Conservation (phyloP, 2,888 invertebrate genomes). For the Eudemis profundana region DNA sequence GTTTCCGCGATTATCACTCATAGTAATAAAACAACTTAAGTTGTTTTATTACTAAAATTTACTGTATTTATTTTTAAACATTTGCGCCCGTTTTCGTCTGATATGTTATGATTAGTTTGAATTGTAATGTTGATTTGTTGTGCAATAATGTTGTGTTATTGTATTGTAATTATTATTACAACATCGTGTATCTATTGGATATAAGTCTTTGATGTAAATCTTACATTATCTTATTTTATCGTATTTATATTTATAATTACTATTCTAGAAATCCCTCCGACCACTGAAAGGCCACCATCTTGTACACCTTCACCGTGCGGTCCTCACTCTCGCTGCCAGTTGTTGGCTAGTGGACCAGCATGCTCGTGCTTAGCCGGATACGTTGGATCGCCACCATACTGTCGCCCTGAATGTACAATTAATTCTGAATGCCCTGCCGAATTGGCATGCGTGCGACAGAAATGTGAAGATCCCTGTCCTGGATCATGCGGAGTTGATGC, state of each 20-base stretch:
- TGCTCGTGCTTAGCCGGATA: conserved; percentile 93
- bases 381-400: conserved; percentile 91
- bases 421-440: conserved; percentile 92
- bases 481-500: conserved; percentile 93
- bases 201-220: too few species aligned
- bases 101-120: too few species aligned
- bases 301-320: conserved; percentile 94
- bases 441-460: conserved; percentile 91
- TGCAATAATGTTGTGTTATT: too few species aligned
- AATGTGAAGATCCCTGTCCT: conserved; percentile 93
- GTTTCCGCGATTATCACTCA: too few species aligned
- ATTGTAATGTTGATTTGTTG: too few species aligned
- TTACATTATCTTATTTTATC: background rate
- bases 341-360: conserved; percentile 89
- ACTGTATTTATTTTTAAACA: too few species aligned
- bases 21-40: too few species aligned
- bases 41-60: too few species aligned
- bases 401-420: conserved; percentile 92
- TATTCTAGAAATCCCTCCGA: conserved; percentile 67
- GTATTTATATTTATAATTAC: background rate
- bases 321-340: conserved; percentile 92
- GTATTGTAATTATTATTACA: too few species aligned
- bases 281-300: conserved; percentile 89
- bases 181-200: too few species aligned
- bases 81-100: too few species aligned